These are phyloP conservation scores for Nothocercus julius DNA, from an alignment of 2,113 vertebrate genomes.

Conservation along the genomic window DNA sequence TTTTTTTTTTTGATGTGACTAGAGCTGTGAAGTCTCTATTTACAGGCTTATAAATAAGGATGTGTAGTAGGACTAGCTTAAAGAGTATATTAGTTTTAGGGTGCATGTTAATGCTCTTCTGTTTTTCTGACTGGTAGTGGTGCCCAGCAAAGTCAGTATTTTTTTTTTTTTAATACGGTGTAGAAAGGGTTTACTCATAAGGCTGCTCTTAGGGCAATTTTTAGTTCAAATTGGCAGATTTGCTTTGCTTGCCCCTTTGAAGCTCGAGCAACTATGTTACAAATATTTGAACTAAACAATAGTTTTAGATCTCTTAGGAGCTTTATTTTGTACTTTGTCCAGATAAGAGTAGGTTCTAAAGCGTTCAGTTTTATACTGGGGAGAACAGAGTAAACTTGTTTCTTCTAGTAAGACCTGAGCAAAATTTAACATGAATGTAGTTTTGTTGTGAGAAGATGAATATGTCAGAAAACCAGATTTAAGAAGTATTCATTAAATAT, in stretches of 20 bases:
- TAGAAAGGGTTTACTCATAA: neutral
- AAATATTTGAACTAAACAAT: neutral
- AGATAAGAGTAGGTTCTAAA: neutral
- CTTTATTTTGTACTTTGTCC: neutral
- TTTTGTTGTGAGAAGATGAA: neutral
- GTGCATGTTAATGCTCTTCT: neutral
- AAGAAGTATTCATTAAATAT: neutral
- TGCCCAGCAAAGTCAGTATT: neutral
- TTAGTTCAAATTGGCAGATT: neutral
- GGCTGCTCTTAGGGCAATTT: neutral
- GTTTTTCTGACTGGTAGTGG: neutral
- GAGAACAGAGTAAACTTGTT: neutral
- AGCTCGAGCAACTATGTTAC: neutral
- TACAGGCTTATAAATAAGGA: neutral
- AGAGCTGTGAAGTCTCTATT: neutral
- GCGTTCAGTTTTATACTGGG: neutral
- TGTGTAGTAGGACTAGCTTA: neutral
- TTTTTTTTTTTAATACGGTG: neutral
- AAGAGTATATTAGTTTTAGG: neutral
- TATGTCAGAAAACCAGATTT: neutral
- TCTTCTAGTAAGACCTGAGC: neutral
- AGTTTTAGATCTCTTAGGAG: neutral
- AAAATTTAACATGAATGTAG: neutral
- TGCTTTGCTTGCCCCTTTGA: neutral
- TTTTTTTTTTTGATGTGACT: neutral